Conservation (phyloP, 1,140 invertebrate genomes). For the Aphaenogaster rudis region DNA sequence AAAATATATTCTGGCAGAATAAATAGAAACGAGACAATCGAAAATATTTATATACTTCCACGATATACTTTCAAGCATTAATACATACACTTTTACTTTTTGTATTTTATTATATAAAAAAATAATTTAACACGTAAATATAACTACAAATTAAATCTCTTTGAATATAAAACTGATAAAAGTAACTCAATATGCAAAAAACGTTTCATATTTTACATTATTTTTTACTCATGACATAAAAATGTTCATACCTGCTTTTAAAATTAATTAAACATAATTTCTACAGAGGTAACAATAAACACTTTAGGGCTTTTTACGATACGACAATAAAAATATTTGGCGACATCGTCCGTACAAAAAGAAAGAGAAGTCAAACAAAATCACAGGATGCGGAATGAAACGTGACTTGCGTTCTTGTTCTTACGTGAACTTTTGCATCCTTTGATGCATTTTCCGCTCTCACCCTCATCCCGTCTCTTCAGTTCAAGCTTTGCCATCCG, state of each 20-base stretch:
- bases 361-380: slow-evolving; percentile 38
- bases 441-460: slow-evolving; percentile 40
- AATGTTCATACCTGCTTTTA: background rate
- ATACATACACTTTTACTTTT: background rate
- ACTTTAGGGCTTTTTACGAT: slow-evolving; percentile 4
- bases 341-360: background rate
- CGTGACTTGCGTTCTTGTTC: slow-evolving; percentile 52
- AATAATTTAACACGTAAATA: background rate
- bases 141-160: background rate
- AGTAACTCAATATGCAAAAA: background rate
- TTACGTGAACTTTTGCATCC: slow-evolving; percentile 37
- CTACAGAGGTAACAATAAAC: slow-evolving; percentile 6
- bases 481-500: slow-evolving; percentile 51
- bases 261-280: background rate
- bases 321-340: slow-evolving; percentile 29
- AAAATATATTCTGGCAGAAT: background rate
- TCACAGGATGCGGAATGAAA: slow-evolving; percentile 55
- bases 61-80: background rate
- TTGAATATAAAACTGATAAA: background rate
- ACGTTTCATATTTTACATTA: background rate
- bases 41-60: no score
- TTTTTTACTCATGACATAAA: background rate
- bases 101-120: background rate
- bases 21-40: background rate
- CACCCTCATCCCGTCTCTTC: slow-evolving; percentile 21